Conservation (phyloP, 2,888 invertebrate species). For the Mythimna albipuncta region DNA sequence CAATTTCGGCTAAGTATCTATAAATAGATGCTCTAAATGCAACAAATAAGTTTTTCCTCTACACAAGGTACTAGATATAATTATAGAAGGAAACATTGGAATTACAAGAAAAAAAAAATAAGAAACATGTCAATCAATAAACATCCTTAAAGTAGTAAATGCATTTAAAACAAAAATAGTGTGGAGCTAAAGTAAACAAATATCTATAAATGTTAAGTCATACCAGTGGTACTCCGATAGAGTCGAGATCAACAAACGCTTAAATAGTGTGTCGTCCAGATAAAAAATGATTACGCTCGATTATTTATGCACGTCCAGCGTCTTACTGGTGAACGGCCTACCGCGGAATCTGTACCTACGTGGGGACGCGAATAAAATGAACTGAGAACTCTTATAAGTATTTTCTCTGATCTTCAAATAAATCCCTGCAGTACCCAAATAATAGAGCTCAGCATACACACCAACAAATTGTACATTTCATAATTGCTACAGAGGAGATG, state of each 20-base stretch:
- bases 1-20: neutral
- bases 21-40: neutral
- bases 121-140: neutral
- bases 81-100: too few species aligned
- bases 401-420: neutral
- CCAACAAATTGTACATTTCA: constrained; percentile 67
- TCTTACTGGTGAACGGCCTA: constrained; percentile 74
- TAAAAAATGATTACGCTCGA: constrained; percentile 83
- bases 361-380: constrained; percentile 9
- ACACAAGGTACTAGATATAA: neutral
- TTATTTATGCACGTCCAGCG: constrained; percentile 87
- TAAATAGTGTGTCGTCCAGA: constrained; percentile 81
- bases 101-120: too few species aligned
- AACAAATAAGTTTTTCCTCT: neutral
- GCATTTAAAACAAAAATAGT: neutral
- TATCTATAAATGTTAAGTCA: constrained; percentile 24
- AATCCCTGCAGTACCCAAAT: constrained; percentile 4
- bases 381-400: too few species aligned
- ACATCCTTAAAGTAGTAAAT: neutral
- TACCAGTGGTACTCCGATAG: constrained; percentile 12
- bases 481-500: constrained; percentile 82
- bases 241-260: constrained; percentile 78
- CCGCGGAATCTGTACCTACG: constrained; percentile 25
- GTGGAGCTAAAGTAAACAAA: constrained; percentile 7
- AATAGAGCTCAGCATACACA: constrained; percentile 22